phyloP scores from a whole-genome alignment of 2,113 vertebrate species.

The Pavo muticus region DNA sequence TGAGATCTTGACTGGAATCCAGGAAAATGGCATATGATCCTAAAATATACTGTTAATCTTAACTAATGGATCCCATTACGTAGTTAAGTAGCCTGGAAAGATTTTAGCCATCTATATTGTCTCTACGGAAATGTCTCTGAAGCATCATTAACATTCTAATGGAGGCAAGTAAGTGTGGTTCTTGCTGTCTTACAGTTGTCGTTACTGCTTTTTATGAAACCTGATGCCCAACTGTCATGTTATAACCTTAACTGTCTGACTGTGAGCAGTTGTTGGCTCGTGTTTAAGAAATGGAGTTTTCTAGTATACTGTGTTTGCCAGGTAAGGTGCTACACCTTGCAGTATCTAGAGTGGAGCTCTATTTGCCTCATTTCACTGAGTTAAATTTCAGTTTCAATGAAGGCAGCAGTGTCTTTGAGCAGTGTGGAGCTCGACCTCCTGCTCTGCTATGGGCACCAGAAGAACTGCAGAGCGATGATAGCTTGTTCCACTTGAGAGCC shows the following conservation, averaged over 20 bases:
- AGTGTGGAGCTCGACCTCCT: background rate
- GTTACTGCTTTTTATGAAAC: background rate
- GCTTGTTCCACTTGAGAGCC: background rate
- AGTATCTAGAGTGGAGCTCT: background rate
- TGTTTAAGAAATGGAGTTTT: background rate
- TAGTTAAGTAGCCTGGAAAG: background rate
- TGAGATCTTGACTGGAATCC: background rate
- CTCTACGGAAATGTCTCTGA: background rate
- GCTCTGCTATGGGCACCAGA: background rate
- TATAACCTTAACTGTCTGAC: background rate
- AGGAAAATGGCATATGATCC: background rate
- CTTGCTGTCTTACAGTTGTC: background rate
- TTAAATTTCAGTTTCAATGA: background rate
- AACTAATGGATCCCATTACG: slow-evolving; percentile 8
- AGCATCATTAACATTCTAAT: background rate
- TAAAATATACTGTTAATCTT: background rate
- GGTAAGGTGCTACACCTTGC: background rate
- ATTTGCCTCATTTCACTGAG: background rate
- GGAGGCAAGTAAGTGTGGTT: background rate
- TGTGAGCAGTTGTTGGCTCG: background rate
- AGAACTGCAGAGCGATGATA: background rate
- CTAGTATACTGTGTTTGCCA: background rate
- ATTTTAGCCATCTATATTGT: background rate
- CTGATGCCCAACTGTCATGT: background rate
- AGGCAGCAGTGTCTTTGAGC: background rate